Percentiles rank a stretch among this genome's conserved stretches.
phyloP scores from a whole-genome alignment of 2,113 vertebrate species.

The Delphinus delphis region DNA sequence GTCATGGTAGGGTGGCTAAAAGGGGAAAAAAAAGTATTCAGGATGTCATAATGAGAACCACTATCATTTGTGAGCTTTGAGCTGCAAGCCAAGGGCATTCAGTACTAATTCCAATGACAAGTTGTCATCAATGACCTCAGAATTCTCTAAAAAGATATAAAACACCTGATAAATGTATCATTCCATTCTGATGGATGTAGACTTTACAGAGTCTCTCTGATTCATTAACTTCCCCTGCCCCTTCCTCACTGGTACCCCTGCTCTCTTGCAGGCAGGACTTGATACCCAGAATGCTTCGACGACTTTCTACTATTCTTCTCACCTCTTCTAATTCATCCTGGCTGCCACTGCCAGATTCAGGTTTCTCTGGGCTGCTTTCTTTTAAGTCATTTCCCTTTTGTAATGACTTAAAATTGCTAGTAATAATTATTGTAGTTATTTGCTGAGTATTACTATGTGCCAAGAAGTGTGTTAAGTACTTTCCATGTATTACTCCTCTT shows the following conservation, averaged over 20 bases:
- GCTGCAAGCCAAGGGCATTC: constrained; percentile 28
- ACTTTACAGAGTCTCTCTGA: not conserved
- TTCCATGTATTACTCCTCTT: not conserved
- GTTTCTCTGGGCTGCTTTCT: not conserved
- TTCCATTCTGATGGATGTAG: not conserved
- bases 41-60: not conserved
- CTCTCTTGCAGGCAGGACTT: not conserved
- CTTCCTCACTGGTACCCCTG: not conserved
- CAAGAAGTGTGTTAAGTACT: not conserved
- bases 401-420: not conserved
- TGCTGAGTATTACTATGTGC: not conserved
- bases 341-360: not conserved
- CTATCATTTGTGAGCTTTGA: not conserved
- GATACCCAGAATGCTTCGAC: accelerated
- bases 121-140: not conserved
- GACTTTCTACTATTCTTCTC: not conserved
- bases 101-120: not conserved
- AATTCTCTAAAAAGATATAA: constrained; percentile 37
- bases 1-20: not conserved
- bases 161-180: not conserved
- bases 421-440: not conserved
- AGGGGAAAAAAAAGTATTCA: not conserved
- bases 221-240: not conserved
- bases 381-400: not conserved
- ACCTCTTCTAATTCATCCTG: not conserved